These are phyloP conservation scores for Penaeus vannamei DNA, from an alignment of 1,140 invertebrate genomes.

Conservation along the genomic window DNA sequence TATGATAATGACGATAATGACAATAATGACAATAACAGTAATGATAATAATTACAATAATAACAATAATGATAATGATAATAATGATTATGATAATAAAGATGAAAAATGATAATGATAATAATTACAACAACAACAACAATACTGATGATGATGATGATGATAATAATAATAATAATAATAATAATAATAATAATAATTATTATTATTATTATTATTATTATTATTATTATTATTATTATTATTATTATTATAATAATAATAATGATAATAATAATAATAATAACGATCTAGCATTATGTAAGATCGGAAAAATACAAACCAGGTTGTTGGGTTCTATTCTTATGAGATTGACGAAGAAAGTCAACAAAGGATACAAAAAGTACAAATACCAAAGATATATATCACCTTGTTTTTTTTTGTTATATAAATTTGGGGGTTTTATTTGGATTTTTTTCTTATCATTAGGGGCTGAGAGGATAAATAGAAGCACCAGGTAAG, in stretches of 20 bases:
- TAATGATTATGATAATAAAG: not conserved
- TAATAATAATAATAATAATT: not conserved
- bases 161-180: not conserved
- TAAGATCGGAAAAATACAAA: too few species aligned
- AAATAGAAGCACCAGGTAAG: too few species aligned
- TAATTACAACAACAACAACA: not conserved
- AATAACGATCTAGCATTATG: not conserved
- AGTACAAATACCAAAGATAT: too few species aligned
- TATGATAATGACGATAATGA: not conserved
- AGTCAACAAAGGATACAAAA: too few species aligned
- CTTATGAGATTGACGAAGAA: too few species aligned
- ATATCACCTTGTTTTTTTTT: too few species aligned
- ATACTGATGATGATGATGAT: not conserved
- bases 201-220: not conserved
- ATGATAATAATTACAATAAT: not conserved
- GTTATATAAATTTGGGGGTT: too few species aligned
- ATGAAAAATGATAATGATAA: not conserved
- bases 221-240: not conserved
- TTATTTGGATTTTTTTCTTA: too few species aligned
- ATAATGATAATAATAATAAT: not conserved
- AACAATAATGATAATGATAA: not conserved
- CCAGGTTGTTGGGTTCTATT: too few species aligned
- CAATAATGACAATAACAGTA: not conserved
- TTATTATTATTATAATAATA: not conserved
- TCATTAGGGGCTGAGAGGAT: too few species aligned